Conservation (phyloP, 1,140 invertebrate species). For the Danaus melanippus region DNA sequence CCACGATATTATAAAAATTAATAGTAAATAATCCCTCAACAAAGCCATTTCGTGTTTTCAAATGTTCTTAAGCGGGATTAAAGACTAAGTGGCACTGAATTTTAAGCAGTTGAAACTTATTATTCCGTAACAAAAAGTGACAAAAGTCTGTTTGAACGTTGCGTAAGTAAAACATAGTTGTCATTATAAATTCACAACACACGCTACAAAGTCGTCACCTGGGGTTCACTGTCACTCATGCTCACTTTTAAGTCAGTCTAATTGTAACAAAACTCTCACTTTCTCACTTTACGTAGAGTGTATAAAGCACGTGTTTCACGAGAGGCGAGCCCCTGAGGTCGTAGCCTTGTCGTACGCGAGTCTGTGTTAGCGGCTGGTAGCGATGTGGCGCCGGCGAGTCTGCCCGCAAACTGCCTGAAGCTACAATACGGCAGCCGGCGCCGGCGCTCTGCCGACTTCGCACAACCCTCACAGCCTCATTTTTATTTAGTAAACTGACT, state of each 20-base stretch:
- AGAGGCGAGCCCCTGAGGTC: background rate
- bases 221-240: slow-evolving; percentile 36
- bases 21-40: slow-evolving; percentile 48
- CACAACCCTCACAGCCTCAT: slow-evolving; percentile 56
- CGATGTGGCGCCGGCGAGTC: slow-evolving; percentile 58
- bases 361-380: slow-evolving; percentile 28
- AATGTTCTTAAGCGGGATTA: slow-evolving; percentile 50
- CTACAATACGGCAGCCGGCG: slow-evolving; percentile 43
- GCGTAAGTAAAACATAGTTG: slow-evolving; percentile 36
- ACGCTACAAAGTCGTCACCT: slow-evolving; percentile 37
- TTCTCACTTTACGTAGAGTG: slow-evolving; percentile 2
- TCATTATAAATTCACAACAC: slow-evolving; percentile 45
- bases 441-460: slow-evolving; percentile 53
- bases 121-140: slow-evolving; percentile 30
- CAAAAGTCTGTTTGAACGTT: slow-evolving; percentile 25
- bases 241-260: slow-evolving; percentile 19
- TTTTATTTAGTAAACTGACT: slow-evolving; percentile 71
- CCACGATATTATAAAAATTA: slow-evolving; percentile 44
- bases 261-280: too few relatives aligned
- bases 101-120: slow-evolving; percentile 32
- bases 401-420: slow-evolving; percentile 45
- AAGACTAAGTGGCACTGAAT: slow-evolving; percentile 42
- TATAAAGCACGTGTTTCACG: background rate
- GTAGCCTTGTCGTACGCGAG: slow-evolving; percentile 6
- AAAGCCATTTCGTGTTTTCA: slow-evolving; percentile 46